phyloP scores from a whole-genome alignment of 2,888 invertebrate species.

The Amblyjoppa fuscipennis region DNA sequence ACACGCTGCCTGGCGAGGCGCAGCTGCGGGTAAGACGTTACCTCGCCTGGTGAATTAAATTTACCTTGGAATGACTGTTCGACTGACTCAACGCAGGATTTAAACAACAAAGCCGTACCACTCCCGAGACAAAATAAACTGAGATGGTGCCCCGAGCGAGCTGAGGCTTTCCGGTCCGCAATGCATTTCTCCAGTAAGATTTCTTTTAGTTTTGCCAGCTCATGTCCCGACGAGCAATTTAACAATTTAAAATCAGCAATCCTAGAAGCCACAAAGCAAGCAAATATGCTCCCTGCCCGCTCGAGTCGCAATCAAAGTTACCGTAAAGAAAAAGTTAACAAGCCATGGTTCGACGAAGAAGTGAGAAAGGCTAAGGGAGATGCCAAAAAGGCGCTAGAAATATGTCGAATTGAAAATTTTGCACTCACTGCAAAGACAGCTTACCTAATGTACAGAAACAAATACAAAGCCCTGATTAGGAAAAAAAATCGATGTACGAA shows the following conservation, averaged over 20 bases:
- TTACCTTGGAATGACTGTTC: not conserved
- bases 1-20: too few relatives aligned
- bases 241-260: not conserved
- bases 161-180: not conserved
- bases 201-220: not conserved
- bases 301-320: not conserved
- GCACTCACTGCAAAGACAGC: not conserved
- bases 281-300: not conserved
- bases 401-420: not conserved
- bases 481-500: not conserved
- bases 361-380: not conserved
- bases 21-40: too few relatives aligned
- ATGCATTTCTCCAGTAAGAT: constrained; percentile 3
- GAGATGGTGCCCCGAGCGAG: not conserved
- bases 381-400: constrained; percentile 6
- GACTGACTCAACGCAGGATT: too few relatives aligned
- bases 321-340: not conserved
- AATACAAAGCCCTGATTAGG: not conserved
- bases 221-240: not conserved
- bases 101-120: not conserved
- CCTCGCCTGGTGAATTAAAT: not conserved
- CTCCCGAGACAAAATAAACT: not conserved
- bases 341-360: constrained; percentile 18
- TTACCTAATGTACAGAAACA: not conserved
- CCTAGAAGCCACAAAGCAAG: not conserved